Base-by-base conservation (phyloP, 2,797 vertebrate species). In the Lutjanus argentimaculatus region DNA sequence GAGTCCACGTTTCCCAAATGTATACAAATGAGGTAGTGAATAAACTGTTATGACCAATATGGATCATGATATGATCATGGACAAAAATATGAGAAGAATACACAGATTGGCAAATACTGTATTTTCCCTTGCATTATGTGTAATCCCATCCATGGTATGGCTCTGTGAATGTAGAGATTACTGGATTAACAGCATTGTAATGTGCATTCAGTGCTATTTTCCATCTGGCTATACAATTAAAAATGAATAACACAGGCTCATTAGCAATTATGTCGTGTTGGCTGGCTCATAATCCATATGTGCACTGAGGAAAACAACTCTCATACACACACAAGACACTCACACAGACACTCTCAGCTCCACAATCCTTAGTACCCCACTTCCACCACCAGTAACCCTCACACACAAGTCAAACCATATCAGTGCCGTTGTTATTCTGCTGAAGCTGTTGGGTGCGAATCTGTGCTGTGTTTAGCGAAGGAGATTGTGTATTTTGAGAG, bases 401-500 rank as follows among this genome's bases (percentile, higher is more conserved):
- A 10, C 75, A 71, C 73, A 12, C 55, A n/a, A n/a, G 30, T 30
- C 61, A 16, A 68, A 57, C 48, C 36, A 67, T 56, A 64, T 57
- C 58, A n/a, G 58, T 52, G 57, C 58, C 12, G 19, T 53, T 82
- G 61, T 75, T 71, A 36, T 80, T 85, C 79, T 25, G 0, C 58
- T 64, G 49, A 66, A 89, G 85, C 75, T 74, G 57, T 88, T 71
- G 81, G 84, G 82, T 85, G 91, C 61, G 48, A 93, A 89, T 85
- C 85, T 64, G 88, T 82, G 89, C 85, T 82, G 86, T 90, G 91
- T 93, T 92, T 85, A 83, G 92, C 22, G 58, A 36, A 63, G 87
- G 69, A 85, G 90, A 85, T 90, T 89, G 91, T 95, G 95, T 96
- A 95, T 96, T 97, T 96, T 95, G 94, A 94, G 96, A 95, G 93